Evolutionary conservation across 2,888 invertebrate genomes (phyloP), one percentile per base, ranked within the genome.

Genomic region (Chrysotoxum bicinctum): DNA sequence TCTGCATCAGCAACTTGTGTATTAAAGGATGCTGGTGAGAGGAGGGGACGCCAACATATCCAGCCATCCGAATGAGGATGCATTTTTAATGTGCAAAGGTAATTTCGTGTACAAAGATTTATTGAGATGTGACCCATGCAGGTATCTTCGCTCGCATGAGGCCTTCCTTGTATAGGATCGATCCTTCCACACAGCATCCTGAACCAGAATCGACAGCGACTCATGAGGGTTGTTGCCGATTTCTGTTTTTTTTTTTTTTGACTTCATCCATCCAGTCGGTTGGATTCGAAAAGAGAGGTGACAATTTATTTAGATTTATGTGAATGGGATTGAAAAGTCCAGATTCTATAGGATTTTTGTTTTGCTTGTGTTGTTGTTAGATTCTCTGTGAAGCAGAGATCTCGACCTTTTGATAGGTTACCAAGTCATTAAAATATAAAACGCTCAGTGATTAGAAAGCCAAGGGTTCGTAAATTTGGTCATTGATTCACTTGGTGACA

Each of bases 221-320:
- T 56, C 45, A 69, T 77, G 66, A 68, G 82, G 76, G 79, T 79
- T 75, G 62, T 45, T 21, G 50, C 50, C 37, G 73, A 16, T 72
- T 45, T 52, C 43, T 50, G 32, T 76, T 40, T 50, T 66, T 37
- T 16, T 45, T n/a, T 26, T 23, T 52, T 16, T 43, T 56, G 14
- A 58, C 45, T 45, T 64, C 30, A 30, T 21, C 45, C 45, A 37
- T 62, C 62, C 50, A 21, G 48, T 73, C 19, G 40, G n/a, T 37
- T 52, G 40, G 52, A 12, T 19, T 19, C 60, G 74, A 50, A 69
- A 32, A 12, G 66, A 23, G 40, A 81, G 80, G 85, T 81, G 85
- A 85, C 80, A 85, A 85, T 85, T 85, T 85, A 85, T 85, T 80
- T 80, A 80, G 80, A 85, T 85, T 85, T 85, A 85, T 85, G 77